These are phyloP conservation scores for Chrysoperla carnea DNA, from an alignment of 1,140 invertebrate genomes.

Conservation along the genomic window DNA sequence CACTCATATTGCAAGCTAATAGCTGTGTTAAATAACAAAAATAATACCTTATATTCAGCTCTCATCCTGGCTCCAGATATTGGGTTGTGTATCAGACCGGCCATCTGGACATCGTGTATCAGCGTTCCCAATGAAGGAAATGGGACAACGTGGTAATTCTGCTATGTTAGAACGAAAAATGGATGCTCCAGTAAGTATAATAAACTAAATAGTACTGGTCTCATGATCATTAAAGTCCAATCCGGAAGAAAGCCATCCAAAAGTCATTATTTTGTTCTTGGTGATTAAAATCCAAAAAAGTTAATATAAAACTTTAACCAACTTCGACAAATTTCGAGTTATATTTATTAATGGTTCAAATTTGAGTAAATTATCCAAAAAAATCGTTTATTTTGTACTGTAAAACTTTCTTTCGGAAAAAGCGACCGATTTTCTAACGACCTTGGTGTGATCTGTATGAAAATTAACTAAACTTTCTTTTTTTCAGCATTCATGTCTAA, in stretches of 20 bases:
- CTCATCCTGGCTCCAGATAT: conserved; percentile 36
- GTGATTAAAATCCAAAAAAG: too few relatives aligned
- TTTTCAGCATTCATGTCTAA: conserved; percentile 51
- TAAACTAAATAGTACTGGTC: too few relatives aligned
- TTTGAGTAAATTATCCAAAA: too few relatives aligned
- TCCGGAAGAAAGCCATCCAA: too few relatives aligned
- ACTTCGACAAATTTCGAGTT: too few relatives aligned
- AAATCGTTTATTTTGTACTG: too few relatives aligned
- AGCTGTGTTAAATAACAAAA: background rate
- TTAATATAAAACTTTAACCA: too few relatives aligned
- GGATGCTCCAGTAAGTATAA: conserved; percentile 52
- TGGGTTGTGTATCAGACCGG: conserved; percentile 51
- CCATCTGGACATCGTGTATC: conserved; percentile 51
- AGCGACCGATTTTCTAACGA: too few relatives aligned
- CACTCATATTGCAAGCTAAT: background rate
- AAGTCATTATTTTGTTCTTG: too few relatives aligned
- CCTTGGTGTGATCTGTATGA: too few relatives aligned
- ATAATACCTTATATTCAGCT: conserved; percentile 8
- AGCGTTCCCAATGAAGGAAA: conserved; percentile 69
- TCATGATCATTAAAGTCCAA: conserved; percentile 1
- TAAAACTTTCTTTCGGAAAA: too few relatives aligned
- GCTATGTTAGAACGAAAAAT: conserved; percentile 43
- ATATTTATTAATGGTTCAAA: too few relatives aligned
- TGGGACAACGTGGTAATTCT: conserved; percentile 38
- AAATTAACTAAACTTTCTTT: conserved; percentile 8